phyloP scores from a whole-genome alignment of 2,888 invertebrate genomes.

The Meandrusa payeni region DNA sequence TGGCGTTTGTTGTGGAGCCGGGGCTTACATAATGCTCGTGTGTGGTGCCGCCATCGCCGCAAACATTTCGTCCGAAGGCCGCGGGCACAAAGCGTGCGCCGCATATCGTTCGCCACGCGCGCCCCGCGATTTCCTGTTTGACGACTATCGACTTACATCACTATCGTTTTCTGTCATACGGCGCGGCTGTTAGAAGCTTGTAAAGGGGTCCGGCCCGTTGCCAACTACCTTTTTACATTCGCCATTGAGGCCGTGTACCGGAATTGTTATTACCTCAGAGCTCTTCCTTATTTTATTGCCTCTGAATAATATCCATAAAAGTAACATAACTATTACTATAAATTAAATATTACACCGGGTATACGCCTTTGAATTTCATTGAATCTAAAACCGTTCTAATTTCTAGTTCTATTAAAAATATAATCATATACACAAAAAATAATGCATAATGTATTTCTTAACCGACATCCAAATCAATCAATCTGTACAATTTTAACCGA shows the following conservation, averaged over 20 bases:
- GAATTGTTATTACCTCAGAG: conserved; percentile 60
- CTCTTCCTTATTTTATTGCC: conserved; percentile 67
- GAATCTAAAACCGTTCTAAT: no score
- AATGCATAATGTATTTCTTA: no score
- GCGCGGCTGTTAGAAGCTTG: conserved; percentile 70
- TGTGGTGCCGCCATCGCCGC: conserved; percentile 54
- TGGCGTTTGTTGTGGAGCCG: conserved; percentile 59
- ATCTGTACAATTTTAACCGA: no score
- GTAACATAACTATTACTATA: no score
- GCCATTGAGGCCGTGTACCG: conserved; percentile 62
- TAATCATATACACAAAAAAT: no score
- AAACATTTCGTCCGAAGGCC: conserved; percentile 72
- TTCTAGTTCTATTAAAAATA: no score
- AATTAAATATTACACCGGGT: no score
- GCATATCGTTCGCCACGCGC: conserved; percentile 70
- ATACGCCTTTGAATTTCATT: no score
- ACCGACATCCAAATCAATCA: no score
- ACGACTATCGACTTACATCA: conserved; percentile 79
- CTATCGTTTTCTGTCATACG: conserved; percentile 74
- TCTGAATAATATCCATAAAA: no score
- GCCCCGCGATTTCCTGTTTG: conserved; percentile 77
- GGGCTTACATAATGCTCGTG: conserved; percentile 64
- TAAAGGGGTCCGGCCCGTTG: conserved; percentile 73
- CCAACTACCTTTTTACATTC: conserved; percentile 62
- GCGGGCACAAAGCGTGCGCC: conserved; percentile 63